Evolutionary conservation across 2,888 invertebrate species (phyloP).

Genomic region (Hymenopus coronatus): DNA sequence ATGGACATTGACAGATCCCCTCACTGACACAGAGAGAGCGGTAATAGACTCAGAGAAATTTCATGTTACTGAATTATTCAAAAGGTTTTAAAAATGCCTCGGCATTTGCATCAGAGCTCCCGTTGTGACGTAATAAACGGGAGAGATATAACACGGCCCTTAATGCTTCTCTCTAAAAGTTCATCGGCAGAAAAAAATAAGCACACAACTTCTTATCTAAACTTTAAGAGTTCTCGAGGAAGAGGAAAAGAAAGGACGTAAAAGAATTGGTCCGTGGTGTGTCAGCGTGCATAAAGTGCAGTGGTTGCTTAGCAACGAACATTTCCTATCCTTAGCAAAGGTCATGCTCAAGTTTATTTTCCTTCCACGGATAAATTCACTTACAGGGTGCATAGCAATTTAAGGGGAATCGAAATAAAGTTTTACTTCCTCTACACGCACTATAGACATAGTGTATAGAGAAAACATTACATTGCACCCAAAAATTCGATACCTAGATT

Average conservation of each 20-base stretch:
- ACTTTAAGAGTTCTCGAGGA: not conserved
- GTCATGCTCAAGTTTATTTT: too few relatives aligned
- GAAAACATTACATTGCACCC: too few relatives aligned
- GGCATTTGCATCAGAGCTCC: not conserved
- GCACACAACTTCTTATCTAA: not conserved
- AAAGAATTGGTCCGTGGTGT: too few relatives aligned
- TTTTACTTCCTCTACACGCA: too few relatives aligned
- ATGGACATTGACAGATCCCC: not conserved
- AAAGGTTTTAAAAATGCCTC: not conserved
- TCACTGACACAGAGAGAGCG: not conserved
- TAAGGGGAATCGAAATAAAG: too few relatives aligned
- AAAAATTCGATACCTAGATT: too few relatives aligned
- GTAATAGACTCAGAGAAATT: not conserved
- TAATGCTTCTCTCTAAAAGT: not conserved
- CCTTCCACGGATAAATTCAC: too few relatives aligned
- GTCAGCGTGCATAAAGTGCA: too few relatives aligned
- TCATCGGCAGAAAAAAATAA: not conserved
- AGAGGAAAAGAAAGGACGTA: not conserved
- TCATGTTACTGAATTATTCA: not conserved
- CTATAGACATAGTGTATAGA: too few relatives aligned
- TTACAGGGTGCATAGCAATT: too few relatives aligned
- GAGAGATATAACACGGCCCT: not conserved
- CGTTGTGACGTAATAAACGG: not conserved
- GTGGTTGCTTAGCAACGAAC: too few relatives aligned
- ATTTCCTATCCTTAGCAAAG: too few relatives aligned